Conservation (phyloP, 2,888 invertebrate species). For the Drosophila buzzatii region DNA sequence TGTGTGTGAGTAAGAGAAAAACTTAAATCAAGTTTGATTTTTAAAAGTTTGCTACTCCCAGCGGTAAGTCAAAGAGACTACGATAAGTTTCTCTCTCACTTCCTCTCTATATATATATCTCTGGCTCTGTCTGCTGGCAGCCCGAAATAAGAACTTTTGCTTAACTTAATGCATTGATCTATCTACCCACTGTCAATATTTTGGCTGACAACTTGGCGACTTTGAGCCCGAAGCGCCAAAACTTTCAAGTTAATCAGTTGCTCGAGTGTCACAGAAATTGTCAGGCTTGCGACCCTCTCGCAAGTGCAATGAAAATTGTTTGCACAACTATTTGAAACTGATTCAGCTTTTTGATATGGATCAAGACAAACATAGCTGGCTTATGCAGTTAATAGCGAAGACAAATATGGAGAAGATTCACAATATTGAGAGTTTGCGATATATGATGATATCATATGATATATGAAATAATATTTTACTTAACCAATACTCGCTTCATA, state of each 20-base stretch:
- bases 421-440: too few species aligned
- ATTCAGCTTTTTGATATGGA: constrained; percentile 10
- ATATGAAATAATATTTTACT: too few species aligned
- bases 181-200: constrained; percentile 68
- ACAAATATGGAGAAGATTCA: neutral
- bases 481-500: too few species aligned
- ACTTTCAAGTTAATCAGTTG: constrained; percentile 74
- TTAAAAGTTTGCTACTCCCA: constrained; percentile 62
- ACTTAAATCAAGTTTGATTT: constrained; percentile 77
- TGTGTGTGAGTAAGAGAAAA: constrained; percentile 16
- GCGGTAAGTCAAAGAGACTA: constrained; percentile 58
- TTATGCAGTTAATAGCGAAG: neutral
- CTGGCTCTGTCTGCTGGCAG: neutral
- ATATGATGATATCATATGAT: too few species aligned
- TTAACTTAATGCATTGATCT: constrained; percentile 73
- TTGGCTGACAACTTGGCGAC: constrained; percentile 68
- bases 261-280: constrained; percentile 54
- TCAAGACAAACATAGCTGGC: constrained; percentile 6
- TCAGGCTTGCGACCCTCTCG: constrained; percentile 9
- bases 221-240: constrained; percentile 48
- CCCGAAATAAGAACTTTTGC: constrained; percentile 54
- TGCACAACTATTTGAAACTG: constrained; percentile 24
- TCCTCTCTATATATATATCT: neutral
- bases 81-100: neutral
- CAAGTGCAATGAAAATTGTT: constrained; percentile 45